phyloP scores from a whole-genome alignment of 1,140 invertebrate species.

The Holotrichia oblita region DNA sequence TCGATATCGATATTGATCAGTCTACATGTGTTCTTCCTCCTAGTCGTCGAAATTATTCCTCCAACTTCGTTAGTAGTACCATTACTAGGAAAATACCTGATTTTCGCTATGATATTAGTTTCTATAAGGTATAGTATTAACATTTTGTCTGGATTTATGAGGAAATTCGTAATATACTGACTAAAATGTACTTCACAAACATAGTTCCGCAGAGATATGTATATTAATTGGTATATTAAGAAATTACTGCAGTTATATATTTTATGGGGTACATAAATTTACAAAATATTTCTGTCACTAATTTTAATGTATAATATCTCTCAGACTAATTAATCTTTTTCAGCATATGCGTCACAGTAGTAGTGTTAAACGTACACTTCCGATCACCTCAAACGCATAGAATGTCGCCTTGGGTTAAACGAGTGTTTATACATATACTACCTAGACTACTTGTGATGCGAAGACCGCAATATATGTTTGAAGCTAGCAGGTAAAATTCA shows the following conservation, averaged over 20 bases:
- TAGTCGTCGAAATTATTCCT: conserved; percentile 98
- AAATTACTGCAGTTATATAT: too few species aligned
- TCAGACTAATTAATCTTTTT: conserved; percentile 47
- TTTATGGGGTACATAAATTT: too few species aligned
- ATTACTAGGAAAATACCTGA: conserved; percentile 97
- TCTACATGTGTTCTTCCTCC: conserved; percentile 98
- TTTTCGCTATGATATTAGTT: conserved; percentile 99
- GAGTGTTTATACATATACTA: conserved; percentile 91
- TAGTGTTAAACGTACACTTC: conserved; percentile 97
- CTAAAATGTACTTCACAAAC: too few species aligned
- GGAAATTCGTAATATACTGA: too few species aligned
- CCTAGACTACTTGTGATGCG: conserved; percentile 85
- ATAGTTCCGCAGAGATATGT: too few species aligned
- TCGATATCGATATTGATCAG: conserved; percentile 99
- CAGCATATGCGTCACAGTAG: conserved; percentile 97
- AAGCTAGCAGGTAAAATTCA: conserved; percentile 72
- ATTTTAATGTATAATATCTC: neutral
- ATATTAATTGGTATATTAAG: too few species aligned
- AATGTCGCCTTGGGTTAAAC: conserved; percentile 93
- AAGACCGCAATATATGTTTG: conserved; percentile 82
- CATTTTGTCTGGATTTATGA: too few species aligned
- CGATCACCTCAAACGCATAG: conserved; percentile 93
- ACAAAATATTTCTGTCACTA: too few species aligned
- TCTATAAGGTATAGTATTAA: conserved; percentile 81
- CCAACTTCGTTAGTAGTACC: conserved; percentile 98